Base-by-base conservation (phyloP, 2,888 invertebrate species). In the Sphecodes monilicornis region DNA sequence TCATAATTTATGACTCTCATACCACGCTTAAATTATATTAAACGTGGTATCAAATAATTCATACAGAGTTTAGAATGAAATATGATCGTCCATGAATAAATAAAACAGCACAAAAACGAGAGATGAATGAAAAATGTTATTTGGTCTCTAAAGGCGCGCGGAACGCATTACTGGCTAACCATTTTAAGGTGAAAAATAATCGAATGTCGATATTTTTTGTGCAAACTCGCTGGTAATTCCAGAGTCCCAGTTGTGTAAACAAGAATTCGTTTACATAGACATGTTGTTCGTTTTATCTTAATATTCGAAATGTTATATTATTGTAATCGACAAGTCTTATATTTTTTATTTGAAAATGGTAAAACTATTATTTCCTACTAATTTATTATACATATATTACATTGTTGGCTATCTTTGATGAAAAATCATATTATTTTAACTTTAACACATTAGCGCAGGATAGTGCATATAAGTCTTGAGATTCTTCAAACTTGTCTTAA, bases 1-100 rank as follows among this genome's bases (percentile, higher is more conserved):
- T 18, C 16, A 22, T 70, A 57, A 77, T 77, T 77, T 70, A 77
- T 70, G 41, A n/a, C n/a, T 54, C 18, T 32, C 46, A 3, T 2
- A n/a, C 29, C 32, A 57, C 22, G 10, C 4, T 39, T 77, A 36
- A 70, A 77, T 54, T 43, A 70, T 70, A 70, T 70, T 70, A 26
- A 69, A 57, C 4, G 39, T 22, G 39, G 5, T 29, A 57, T 57
- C 29, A 22, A 41, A 70, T 39, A 29, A 18, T 41, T 26, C 41
- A 29, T 13, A 41, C 32, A n/a, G 57, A 22, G 68, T 36, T 16
- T 22, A 22, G 50, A n/a, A 39, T 76, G 50, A 76, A 54, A 54
- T 32, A 68, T 8, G 43, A 22, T 18, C 57, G 26, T n/a, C 16
- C 64, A 0, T 2, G 26, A n/a, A 29, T 22, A 32, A 60, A 57